These are phyloP conservation scores for Enoplosus armatus DNA, from an alignment of 2,797 vertebrate genomes.

Conservation along the genomic window DNA sequence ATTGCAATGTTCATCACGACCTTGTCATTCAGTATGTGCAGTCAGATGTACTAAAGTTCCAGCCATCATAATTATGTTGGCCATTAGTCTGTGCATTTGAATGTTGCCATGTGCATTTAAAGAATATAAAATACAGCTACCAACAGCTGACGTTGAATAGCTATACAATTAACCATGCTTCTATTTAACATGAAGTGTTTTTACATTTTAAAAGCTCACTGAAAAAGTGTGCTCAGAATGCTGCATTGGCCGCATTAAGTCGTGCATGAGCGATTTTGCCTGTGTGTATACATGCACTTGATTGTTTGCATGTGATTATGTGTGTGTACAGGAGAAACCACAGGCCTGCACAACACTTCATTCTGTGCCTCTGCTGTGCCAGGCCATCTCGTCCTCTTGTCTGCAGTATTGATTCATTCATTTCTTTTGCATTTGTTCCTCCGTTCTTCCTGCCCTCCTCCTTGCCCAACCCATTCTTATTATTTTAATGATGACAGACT, in stretches of 20 bases:
- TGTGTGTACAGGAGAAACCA: constrained; percentile 14
- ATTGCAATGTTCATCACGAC: constrained; percentile 2
- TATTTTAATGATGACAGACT: constrained; percentile 87
- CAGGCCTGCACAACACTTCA: constrained; percentile 10
- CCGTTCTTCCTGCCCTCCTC: constrained; percentile 51
- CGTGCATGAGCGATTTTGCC: background rate
- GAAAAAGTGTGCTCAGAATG: constrained; percentile 13
- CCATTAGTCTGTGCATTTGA: constrained; percentile 10
- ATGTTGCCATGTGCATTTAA: background rate
- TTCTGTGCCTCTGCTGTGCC: constrained; percentile 28
- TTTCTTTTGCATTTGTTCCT: constrained; percentile 71
- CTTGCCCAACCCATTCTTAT: constrained; percentile 72
- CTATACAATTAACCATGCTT: background rate
- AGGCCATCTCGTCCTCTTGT: constrained; percentile 49
- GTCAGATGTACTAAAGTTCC: constrained; percentile 24
- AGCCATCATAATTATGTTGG: constrained; percentile 3
- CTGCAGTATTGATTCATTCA: constrained; percentile 68
- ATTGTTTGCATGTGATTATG: constrained; percentile 19
- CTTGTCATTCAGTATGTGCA: constrained; percentile 25
- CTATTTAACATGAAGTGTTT: background rate
- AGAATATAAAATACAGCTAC: background rate
- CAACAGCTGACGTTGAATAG: constrained; percentile 5
- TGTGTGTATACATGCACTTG: background rate
- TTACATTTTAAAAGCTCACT: background rate
- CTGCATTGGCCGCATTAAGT: background rate